Evolutionary conservation across 2,797 vertebrate species (phyloP).

Genomic region (Syndactyla subalaris): DNA sequence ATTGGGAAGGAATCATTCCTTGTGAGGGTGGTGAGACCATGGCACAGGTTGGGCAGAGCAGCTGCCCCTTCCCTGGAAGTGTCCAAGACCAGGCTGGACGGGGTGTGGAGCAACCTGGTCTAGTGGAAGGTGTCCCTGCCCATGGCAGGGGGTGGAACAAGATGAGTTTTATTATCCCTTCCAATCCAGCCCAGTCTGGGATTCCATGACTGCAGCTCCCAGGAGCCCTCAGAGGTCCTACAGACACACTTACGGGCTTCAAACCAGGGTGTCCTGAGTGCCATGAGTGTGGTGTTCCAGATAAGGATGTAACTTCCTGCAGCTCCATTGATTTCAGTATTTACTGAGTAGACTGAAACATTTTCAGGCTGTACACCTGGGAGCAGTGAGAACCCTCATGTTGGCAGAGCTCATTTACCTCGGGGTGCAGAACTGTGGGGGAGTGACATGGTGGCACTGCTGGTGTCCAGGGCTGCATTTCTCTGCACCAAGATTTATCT

Average conservation of each 20-base stretch:
- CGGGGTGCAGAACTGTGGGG: not conserved
- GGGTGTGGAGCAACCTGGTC: not conserved
- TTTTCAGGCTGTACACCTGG: not conserved
- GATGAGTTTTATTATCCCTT: rapidly evolving
- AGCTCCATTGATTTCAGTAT: not conserved
- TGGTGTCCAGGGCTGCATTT: not conserved
- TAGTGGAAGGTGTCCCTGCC: not conserved
- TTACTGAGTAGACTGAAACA: not conserved
- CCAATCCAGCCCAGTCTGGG: not conserved
- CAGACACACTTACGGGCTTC: rapidly evolving
- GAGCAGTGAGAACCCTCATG: not conserved
- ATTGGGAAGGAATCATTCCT: not conserved
- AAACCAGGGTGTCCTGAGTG: not conserved
- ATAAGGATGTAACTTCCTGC: not conserved
- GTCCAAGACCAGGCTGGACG: rapidly evolving
- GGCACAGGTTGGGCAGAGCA: not conserved
- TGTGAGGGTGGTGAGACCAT: not conserved
- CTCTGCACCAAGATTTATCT: not conserved
- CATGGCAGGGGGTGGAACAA: rapidly evolving
- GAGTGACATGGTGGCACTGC: not conserved
- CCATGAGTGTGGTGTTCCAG: not conserved
- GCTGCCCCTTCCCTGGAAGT: not conserved
- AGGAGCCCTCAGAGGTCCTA: not conserved
- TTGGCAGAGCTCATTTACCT: rapidly evolving
- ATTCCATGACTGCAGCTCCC: not conserved